These are phyloP conservation scores for Cyclargus thomasi DNA, from an alignment of 1,140 invertebrate genomes.

Conservation along the genomic window DNA sequence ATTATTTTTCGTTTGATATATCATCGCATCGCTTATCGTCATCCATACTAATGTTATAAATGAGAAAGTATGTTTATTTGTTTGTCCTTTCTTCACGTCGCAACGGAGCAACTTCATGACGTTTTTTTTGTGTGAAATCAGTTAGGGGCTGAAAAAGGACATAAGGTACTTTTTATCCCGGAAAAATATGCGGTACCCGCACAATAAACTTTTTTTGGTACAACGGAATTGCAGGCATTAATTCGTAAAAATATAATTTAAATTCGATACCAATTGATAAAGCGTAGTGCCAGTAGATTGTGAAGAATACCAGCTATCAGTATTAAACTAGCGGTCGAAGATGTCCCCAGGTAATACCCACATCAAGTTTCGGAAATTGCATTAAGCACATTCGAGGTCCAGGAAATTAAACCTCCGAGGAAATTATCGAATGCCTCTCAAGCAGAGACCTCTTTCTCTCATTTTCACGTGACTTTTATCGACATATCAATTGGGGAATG, in stretches of 20 bases:
- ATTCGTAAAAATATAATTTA: not conserved
- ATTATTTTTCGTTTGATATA: no score
- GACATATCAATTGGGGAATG: slow-evolving; percentile 14
- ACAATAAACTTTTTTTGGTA: no score
- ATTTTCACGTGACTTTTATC: slow-evolving; percentile 23
- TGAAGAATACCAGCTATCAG: slow-evolving; percentile 8
- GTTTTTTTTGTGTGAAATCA: no score
- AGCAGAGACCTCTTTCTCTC: slow-evolving; percentile 41
- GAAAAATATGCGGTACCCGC: no score
- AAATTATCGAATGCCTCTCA: slow-evolving; percentile 64
- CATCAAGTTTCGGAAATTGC: slow-evolving; percentile 59
- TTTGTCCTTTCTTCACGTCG: no score
- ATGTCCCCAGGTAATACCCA: slow-evolving; percentile 22
- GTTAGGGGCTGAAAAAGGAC: no score
- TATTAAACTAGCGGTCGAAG: slow-evolving; percentile 16
- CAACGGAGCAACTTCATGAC: no score
- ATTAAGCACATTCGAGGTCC: slow-evolving; percentile 65
- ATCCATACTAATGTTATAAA: no score
- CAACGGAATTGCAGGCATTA: no score
- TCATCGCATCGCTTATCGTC: no score
- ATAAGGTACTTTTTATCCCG: no score
- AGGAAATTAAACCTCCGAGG: slow-evolving; percentile 72
- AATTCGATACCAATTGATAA: not conserved
- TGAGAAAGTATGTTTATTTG: no score
- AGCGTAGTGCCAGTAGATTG: not conserved